Evolutionary conservation across 2,888 invertebrate species (phyloP), one percentile per base, ranked within the genome.

Genomic region (Falcaria lacertinaria): DNA sequence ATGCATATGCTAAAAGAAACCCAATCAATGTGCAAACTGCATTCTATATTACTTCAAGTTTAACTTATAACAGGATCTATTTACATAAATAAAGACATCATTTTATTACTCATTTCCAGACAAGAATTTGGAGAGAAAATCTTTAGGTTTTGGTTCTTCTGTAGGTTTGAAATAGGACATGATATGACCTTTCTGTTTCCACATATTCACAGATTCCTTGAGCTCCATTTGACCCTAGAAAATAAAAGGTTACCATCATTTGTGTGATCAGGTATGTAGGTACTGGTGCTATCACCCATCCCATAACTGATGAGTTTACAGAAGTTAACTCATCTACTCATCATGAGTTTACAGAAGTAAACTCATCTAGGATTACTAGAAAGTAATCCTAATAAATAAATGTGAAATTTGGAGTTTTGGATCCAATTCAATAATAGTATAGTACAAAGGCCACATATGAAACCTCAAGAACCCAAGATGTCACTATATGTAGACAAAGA

Each of bases 201-300:
- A 98, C 43, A 93, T 91, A 53, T 95, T 91, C 0, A 94, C 94
- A 0, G 94, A 90, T 89, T 98, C 98, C 70, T 95, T 94, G 15
- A 98, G 90, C 68, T 98, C 98, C 97, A 97, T 97, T 92, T 97
- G 97, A 39, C 97, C 97, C 97, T 97, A 72, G 50, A 90, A 77
- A 47, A 17, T 33, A 22, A 15, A 41, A 6, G 15, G 16, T 7
- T 5, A 35, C 11, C 11, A 28, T 28, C 11, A 28, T n/a, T n/a
- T n/a, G n/a, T n/a, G n/a, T n/a, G n/a, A n/a, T n/a, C n/a, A n/a
- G n/a, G n/a, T n/a, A n/a, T n/a, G n/a, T n/a, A n/a, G n/a, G n/a
- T n/a, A n/a, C n/a, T n/a, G n/a, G n/a, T n/a, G n/a, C n/a, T n/a
- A n/a, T n/a, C n/a, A n/a, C n/a, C n/a, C n/a, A n/a, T n/a, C n/a